A percentile compares a stretch with the other conserved stretches of the same genome.
Evolutionary conservation across 37 sponge, comb jelly and placozoan species (phyloP).

Genomic region (Halichondria panicea): DNA sequence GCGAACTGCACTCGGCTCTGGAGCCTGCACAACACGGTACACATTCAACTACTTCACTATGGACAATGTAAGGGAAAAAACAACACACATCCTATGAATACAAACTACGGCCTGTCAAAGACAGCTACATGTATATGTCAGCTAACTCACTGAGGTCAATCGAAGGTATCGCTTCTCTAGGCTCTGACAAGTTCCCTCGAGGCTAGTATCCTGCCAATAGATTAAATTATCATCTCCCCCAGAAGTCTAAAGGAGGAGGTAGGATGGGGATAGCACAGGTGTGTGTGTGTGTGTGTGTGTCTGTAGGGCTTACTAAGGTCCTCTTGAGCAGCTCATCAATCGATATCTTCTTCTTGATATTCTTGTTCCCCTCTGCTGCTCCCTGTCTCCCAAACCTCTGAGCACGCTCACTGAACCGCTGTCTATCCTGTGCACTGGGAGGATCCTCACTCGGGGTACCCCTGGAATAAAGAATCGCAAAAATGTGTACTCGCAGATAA

Average conservation of each 20-base stretch:
- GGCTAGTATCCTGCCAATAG: constrained; percentile 46
- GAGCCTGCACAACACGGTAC: constrained; percentile 60
- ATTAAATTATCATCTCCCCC: constrained; percentile 46
- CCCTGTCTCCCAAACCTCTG: constrained; percentile 47
- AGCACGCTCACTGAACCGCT: constrained; percentile 45
- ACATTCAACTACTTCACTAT: not conserved
- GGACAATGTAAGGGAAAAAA: not conserved
- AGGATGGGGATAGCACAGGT: too few species aligned
- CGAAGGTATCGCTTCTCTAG: constrained; percentile 97
- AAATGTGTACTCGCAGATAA: constrained; percentile 14
- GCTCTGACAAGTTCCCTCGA: constrained; percentile 84
- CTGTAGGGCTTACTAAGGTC: too few species aligned
- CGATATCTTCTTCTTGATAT: constrained; percentile 54
- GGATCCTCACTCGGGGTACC: constrained; percentile 8
- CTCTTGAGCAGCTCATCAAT: constrained; percentile 54
- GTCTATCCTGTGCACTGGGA: constrained; percentile 38
- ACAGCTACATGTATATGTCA: not conserved
- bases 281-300: too few species aligned
- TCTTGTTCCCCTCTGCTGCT: constrained; percentile 23
- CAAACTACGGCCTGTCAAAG: not conserved
- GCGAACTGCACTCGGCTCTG: constrained; percentile 82
- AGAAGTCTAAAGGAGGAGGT: constrained; percentile 16
- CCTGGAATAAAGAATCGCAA: too few species aligned
- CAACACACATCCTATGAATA: not conserved
- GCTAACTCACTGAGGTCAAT: constrained; percentile 86